Conservation (phyloP, 2,888 invertebrate species). For the Cataglyphis cursor region DNA sequence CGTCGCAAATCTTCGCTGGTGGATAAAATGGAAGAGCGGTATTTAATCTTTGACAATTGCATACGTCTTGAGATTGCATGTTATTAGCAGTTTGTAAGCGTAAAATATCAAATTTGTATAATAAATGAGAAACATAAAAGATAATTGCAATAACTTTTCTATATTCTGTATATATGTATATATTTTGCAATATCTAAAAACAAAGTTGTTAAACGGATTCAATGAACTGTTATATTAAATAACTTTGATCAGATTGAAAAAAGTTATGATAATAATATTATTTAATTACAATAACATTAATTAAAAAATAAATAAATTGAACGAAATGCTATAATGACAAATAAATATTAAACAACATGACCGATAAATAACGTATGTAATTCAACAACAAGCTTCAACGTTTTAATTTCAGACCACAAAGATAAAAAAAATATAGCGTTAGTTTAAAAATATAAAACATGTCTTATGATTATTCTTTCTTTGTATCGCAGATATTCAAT, state of each 20-base stretch:
- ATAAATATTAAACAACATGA: conserved; percentile 11
- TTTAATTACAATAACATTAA: neutral
- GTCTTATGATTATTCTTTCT: neutral
- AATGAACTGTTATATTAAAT: neutral
- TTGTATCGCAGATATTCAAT: neutral
- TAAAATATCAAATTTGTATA: neutral
- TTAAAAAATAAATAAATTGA: neutral
- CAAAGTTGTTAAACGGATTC: neutral
- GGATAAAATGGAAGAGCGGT: conserved; percentile 70
- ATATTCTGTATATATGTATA: neutral
- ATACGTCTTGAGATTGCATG: neutral
- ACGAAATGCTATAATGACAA: neutral
- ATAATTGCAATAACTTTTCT: neutral
- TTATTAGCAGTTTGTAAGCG: neutral
- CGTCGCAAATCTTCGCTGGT: conserved; percentile 81
- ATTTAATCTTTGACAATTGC: conserved; percentile 43
- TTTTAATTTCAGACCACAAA: conserved; percentile 5
- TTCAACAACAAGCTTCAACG: neutral
- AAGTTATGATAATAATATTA: neutral
- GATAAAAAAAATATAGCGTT: neutral
- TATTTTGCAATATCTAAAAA: neutral
- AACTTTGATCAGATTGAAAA: neutral
- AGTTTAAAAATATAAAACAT: neutral
- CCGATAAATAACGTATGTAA: neutral
- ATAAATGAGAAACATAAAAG: neutral